Base-by-base conservation (phyloP, 2,113 vertebrate species). In the Romanogobio albipinnatus region DNA sequence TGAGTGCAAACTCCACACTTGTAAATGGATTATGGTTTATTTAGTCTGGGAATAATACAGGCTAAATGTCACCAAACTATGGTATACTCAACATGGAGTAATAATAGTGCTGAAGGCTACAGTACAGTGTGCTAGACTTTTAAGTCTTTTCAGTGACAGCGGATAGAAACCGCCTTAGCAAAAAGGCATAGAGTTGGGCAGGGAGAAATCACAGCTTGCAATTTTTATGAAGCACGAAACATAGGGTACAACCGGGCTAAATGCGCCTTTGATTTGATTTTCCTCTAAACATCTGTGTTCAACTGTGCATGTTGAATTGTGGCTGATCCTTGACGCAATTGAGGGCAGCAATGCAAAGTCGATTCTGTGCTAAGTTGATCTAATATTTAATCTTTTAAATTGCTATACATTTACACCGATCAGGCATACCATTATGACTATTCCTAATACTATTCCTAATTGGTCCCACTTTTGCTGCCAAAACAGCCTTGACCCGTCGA, bases 21-120 rank as follows among this genome's bases (percentile, higher is more conserved):
- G 89, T 87, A 87, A 91, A 86, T 83, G 89, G 84, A 87, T 92
- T 89, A 91, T 93, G 87, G 92, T 93, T 94, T 92, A 93, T 94
- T 93, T 92, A 93, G 87, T 89, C 91, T 92, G 11, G 81, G 84
- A 89, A 91, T 89, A 89, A 92, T 88, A 90, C 88, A 90, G n/a
- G 33, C 19, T 62, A 61, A 19, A 68, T 68, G 14, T 79, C n/a
- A 79, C 22, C 33, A 76, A 56, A 36, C 51, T 10, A 77, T 77
- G 24, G 14, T 53, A 14, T 24, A 81, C 43, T 51, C 66, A 58
- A 82, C 26, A 71, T 5, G 10, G 29, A 13, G 49, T 53, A 56
- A 71, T 82, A 71, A 82, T 8, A 71, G 26, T 1, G 29, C 10
- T 13, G 26, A 24, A 39, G 33, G 22, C 64, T 82, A 43, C 19